phyloP scores from a whole-genome alignment of 2,113 vertebrate species.

The Lepidothrix coronata region DNA sequence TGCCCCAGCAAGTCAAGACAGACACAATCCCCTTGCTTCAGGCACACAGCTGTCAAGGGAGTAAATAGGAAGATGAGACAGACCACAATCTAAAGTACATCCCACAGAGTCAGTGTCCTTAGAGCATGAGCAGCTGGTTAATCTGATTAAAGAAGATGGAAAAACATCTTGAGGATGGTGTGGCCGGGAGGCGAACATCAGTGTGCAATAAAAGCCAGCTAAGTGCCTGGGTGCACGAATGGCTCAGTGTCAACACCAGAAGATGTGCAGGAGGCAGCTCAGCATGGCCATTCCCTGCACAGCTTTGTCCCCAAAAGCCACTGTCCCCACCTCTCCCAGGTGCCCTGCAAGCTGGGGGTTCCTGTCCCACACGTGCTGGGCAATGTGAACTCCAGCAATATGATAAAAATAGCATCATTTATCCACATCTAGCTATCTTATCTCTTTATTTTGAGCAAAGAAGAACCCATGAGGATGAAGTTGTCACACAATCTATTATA shows the following conservation, averaged over 20 bases:
- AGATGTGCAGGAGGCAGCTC: background rate
- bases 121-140: constrained; percentile 34
- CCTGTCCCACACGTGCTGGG: background rate
- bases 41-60: background rate
- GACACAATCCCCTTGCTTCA: background rate
- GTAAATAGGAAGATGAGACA: background rate
- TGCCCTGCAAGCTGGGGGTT: background rate
- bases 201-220: background rate
- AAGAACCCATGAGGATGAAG: background rate
- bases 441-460: background rate
- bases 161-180: constrained; percentile 15
- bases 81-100: background rate
- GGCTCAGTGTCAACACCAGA: background rate
- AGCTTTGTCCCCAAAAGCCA: background rate
- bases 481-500: background rate
- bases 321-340: rapidly evolving
- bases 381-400: background rate
- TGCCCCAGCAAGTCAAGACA: background rate
- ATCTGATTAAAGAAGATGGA: constrained; percentile 38
- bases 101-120: background rate
- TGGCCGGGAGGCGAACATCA: background rate
- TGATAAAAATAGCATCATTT: background rate
- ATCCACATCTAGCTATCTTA: background rate
- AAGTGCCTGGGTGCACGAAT: rapidly evolving
- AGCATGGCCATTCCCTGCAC: background rate